Percentiles rank a stretch among this genome's conserved stretches.
Evolutionary conservation across 2,888 invertebrate species (phyloP).

Genomic region (Diarsia rubi): DNA sequence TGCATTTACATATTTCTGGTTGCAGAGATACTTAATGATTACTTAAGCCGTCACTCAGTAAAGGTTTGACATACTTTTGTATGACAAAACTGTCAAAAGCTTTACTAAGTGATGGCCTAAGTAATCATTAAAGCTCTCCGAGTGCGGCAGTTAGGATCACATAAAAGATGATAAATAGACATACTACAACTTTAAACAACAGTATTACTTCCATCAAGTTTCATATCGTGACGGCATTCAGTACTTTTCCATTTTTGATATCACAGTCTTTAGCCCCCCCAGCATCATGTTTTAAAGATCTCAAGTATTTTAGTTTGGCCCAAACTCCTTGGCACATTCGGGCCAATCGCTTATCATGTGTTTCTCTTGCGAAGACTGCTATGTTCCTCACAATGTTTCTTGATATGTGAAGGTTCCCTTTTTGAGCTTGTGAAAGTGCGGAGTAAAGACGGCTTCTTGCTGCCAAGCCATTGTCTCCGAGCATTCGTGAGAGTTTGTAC

Average conservation of each 20-base stretch:
- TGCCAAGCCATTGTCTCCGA: conserved; percentile 95
- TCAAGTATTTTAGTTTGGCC: conserved; percentile 94
- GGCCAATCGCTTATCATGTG: conserved; percentile 92
- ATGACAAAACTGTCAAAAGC: too few species aligned
- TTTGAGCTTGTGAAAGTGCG: conserved; percentile 97
- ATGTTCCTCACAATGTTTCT: conserved; percentile 90
- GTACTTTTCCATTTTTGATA: conserved; percentile 60
- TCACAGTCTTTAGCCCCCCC: conserved; percentile 52
- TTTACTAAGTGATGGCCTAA: too few species aligned
- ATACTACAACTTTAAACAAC: conserved; percentile 8
- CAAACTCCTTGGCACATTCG: conserved; percentile 97
- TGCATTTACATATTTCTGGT: conserved; percentile 33
- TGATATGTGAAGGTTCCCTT: conserved; percentile 92
- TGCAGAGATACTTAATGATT: too few species aligned
- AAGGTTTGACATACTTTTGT: too few species aligned
- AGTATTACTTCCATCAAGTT: not conserved
- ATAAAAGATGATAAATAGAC: conserved; percentile 3
- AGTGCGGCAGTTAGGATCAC: too few species aligned
- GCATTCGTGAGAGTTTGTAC: conserved; percentile 94
- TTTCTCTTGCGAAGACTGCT: conserved; percentile 80
- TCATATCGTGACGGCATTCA: conserved; percentile 32
- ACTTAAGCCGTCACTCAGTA: too few species aligned
- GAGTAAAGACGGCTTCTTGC: conserved; percentile 96
- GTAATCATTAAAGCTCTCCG: too few species aligned
- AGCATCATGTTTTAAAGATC: conserved; percentile 68